Evolutionary conservation across 2,888 invertebrate genomes (phyloP), one percentile per base, ranked within the genome.

Genomic region (Smittia sp.): DNA sequence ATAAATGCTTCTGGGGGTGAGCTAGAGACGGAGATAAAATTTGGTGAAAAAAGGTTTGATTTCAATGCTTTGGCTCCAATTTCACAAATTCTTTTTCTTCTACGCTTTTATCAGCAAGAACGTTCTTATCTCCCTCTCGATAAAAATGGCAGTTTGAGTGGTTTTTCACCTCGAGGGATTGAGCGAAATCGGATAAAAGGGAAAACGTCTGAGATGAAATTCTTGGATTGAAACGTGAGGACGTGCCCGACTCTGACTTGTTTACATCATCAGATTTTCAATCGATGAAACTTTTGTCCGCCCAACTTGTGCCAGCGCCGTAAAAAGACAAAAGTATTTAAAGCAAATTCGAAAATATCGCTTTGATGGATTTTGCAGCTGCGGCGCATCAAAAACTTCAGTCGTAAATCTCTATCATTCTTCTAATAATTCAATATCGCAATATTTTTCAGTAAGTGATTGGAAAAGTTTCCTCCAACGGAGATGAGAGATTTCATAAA

Each of bases 261-360:
- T 58, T 58, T 58, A 58, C 58, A 58, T 58, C 58, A 58, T 22
- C 58, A 58, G 22, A 58, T 58, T 58, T 18, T 58, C 46, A 46
- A 46, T 13, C 46, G 46, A 46, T 46, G 2, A 11, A 46, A 46
- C n/a, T 46, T 3, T 6, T n/a, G n/a, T 46, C 46, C 46, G 46
- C n/a, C 9, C 9, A 9, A 32, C 32, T 32, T 32, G 4, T 32
- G 32, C 32, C 3, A 32, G 9, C 32, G 9, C 3, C 32, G 32
- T 32, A 32, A 32, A n/a, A 32, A 32, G 32, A 32, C 32, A 32
- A 32, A 32, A 32, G 32, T 32, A 32, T 46, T 46, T 15, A 46
- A 46, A 46, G 9, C n/a, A n/a, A 46, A n/a, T 46, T 46, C 13
- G 39, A 39, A n/a, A 39, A 9, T 39, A 39, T 39, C 32, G 32